Evolutionary conservation across 2,797 vertebrate species (phyloP), one percentile per base, ranked within the genome.

Genomic region (Artibeus lituratus): DNA sequence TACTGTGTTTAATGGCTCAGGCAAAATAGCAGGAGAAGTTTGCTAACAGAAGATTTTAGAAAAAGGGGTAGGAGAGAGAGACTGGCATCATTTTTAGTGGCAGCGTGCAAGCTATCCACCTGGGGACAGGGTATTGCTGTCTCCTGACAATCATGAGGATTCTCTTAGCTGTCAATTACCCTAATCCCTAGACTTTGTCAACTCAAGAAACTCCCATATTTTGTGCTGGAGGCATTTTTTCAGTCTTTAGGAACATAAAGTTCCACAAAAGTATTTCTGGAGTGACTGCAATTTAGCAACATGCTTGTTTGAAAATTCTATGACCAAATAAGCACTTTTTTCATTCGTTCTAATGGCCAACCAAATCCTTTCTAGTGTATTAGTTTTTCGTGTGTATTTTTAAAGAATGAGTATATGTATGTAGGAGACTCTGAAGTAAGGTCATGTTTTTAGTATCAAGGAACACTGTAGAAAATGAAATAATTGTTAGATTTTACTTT

Each of bases 141-240:
- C 26, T 87, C 32, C 76, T 95, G 94, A 51, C 91, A 94, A 81
- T 95, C 93, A 70, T 0, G 1, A 10, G 86, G 55, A 82, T 92
- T 92, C 77, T 87, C 39, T 32, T 44, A 53, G 37, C 22, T 91
- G 65, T 92, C 96, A 93, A 37, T 93, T 89, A 95, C 70, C 3
- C 19, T 39, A 84, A 47, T 72, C 24, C 22, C 26, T 57, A 53
- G 65, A 42, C 65, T 14, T 11, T 44, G 37, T 65, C 44, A 84
- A 19, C 14, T 92, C 14, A 26, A 83, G 44, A 12, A 42, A 53
- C 12, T 57, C 39, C 2, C 22, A 21, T 55, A 19, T 12, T 84
- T n/a, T 73, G 16, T 70, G 5, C 47, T 94, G 10, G 32, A 86
- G 37, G 37, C 7, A 57, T 51, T 73, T 84, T 77, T 47, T 35